Base-by-base conservation (phyloP, 2,797 vertebrate species). In the Sebastes paucispinis region DNA sequence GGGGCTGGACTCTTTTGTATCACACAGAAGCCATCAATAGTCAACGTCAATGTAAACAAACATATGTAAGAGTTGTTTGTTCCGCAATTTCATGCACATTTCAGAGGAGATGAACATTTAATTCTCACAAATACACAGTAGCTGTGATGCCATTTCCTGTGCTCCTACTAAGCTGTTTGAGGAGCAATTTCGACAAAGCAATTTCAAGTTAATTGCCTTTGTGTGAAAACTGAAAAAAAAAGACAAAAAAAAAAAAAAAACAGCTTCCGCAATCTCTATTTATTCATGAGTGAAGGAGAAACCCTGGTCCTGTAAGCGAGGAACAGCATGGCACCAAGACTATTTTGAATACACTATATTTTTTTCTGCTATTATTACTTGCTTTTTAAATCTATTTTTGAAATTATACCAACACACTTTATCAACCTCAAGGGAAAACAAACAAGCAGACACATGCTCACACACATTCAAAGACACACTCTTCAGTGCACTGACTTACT, bases 151-250 rank as follows among this genome's bases (percentile, higher is more conserved):
- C 64, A 82, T 88, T 90, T 88, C 85, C 89, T 83, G 75, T 54
- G 47, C 76, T 80, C 25, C 52, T 69, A 59, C 79, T 83, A 73
- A 91, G 84, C 87, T 77, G 81, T 90, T 92, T 84, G 79, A 88
- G 81, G 76, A 83, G 84, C 90, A 88, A 85, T 92, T 93, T 89
- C 85, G 91, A 88, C 90, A 93, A 92, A 93, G 85, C 88, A 92
- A 94, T 95, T 92, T 92, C 77, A 87, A 91, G 87, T 93, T 94
- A 94, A 95, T 94, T 93, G 88, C 82, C 80, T 92, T 87, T 79
- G 88, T 90, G 83, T 85, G 83, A 82, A 82, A 75, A 75, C 25
- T 34, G 29, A 69, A 74, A 69, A 81, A 80, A 73, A 57, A 75
- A 80, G 22, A 70, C 34, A 75, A 80, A 29, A 54, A 60, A 39